Conservation (phyloP, 2,888 invertebrate genomes). For the Frankliniella intonsa region DNA sequence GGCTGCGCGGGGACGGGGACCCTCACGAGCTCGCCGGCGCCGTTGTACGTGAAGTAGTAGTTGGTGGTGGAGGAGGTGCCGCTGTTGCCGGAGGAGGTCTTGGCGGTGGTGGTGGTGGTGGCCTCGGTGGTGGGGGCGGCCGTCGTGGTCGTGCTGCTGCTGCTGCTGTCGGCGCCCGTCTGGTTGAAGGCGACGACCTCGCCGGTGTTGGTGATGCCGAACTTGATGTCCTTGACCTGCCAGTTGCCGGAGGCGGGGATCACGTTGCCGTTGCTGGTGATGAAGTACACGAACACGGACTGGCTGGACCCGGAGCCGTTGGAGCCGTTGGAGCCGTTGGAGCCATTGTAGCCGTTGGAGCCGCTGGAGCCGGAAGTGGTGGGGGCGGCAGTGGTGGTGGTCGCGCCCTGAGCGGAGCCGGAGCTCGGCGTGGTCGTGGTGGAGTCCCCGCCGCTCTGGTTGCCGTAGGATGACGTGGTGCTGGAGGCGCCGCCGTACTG, state of each 20-base stretch:
- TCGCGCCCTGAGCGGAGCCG: neutral
- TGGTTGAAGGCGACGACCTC: neutral
- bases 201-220: constrained; percentile 21
- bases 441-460: neutral
- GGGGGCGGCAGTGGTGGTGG: neutral
- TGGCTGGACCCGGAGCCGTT: neutral
- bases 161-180: neutral
- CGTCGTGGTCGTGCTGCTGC: neutral
- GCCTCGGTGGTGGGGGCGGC: neutral
- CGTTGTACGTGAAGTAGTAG: neutral
- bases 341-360: neutral
- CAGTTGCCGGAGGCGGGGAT: too few relatives aligned
- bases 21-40: neutral
- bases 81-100: neutral
- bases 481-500: neutral
- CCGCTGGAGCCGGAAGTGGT: neutral
- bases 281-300: neutral
- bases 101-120: too few relatives aligned
- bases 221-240: neutral
- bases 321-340: neutral
- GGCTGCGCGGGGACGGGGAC: too few relatives aligned
- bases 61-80: neutral
- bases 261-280: neutral
- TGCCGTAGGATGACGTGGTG: neutral
- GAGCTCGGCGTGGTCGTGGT: neutral